These are phyloP conservation scores for Oryzias melastigma DNA, from an alignment of 2,113 vertebrate genomes.

Conservation along the genomic window DNA sequence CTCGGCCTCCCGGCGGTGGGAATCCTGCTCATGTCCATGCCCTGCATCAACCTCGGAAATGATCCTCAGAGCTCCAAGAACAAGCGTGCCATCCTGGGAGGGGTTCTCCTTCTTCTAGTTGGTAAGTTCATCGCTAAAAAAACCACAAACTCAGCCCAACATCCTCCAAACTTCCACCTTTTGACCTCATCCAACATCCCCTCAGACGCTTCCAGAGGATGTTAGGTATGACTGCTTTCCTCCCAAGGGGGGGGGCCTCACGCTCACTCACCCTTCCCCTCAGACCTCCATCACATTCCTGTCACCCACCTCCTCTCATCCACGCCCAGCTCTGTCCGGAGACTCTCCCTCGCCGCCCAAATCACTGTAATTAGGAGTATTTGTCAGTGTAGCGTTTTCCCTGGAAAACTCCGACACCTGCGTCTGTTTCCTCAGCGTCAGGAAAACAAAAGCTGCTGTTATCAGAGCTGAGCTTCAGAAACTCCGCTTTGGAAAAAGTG, in stretches of 20 bases:
- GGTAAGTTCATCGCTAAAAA: slow-evolving; percentile 78
- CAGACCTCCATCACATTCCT: slow-evolving; percentile 55
- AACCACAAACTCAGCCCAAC: too few species aligned
- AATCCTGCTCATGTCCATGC: slow-evolving; percentile 87
- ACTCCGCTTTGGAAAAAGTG: too few species aligned
- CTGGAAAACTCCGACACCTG: slow-evolving; percentile 18
- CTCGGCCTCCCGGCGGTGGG: slow-evolving; percentile 89
- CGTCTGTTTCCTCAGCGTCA: not conserved
- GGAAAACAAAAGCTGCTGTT: not conserved
- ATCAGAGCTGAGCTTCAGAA: not conserved
- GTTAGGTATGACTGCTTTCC: slow-evolving; percentile 28
- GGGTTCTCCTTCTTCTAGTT: slow-evolving; percentile 85
- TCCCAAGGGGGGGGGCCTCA: slow-evolving; percentile 14
- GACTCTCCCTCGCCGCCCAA: slow-evolving; percentile 5
- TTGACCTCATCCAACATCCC: slow-evolving; percentile 23
- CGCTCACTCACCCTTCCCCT: slow-evolving; percentile 16
- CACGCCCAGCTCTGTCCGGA: slow-evolving; percentile 57
- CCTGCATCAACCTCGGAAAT: slow-evolving; percentile 88
- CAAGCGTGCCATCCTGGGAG: slow-evolving; percentile 86
- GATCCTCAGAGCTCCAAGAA: slow-evolving; percentile 89
- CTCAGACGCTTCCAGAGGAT: slow-evolving; percentile 39
- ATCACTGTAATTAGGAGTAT: slow-evolving; percentile 24
- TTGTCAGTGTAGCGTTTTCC: slow-evolving; percentile 30
- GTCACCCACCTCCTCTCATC: slow-evolving; percentile 57
- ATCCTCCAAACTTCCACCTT: not conserved